Percentiles rank a stretch among this genome's conserved stretches.
Conservation (phyloP, 2,113 vertebrate genomes). For the Notarius lentiginosus region DNA sequence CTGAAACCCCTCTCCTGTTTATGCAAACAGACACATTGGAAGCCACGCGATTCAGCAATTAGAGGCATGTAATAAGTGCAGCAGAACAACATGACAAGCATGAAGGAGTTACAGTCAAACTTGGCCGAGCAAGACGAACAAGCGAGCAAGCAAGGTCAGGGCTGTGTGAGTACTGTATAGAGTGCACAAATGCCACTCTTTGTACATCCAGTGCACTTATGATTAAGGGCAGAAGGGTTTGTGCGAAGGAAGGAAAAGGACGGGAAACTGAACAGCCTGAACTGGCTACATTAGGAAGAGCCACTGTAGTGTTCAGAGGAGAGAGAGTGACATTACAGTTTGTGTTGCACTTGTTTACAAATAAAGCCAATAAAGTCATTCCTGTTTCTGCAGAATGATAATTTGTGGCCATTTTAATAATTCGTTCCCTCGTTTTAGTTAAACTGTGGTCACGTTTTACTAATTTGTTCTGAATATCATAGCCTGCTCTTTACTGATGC, state of each 20-base stretch:
- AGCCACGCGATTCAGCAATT: neutral
- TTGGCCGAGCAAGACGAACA: neutral
- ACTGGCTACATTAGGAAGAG: neutral
- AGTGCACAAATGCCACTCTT: neutral
- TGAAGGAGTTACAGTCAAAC: neutral
- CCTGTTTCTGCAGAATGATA: too few relatives aligned
- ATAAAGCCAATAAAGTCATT: neutral
- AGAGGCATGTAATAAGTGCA: neutral
- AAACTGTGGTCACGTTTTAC: too few relatives aligned
- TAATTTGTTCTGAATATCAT: too few relatives aligned
- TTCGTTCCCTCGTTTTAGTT: too few relatives aligned
- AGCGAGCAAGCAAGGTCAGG: neutral
- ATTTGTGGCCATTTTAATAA: too few relatives aligned
- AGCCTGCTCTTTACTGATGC: too few relatives aligned
- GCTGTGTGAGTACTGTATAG: neutral
- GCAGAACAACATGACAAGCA: neutral
- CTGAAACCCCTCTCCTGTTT: neutral
- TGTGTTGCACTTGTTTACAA: neutral
- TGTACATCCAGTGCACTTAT: too few relatives aligned
- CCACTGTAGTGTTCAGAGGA: too few relatives aligned
- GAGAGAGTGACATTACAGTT: too few relatives aligned
- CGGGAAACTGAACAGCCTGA: too few relatives aligned
- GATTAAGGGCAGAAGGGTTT: too few relatives aligned
- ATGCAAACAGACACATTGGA: neutral
- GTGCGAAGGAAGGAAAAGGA: too few relatives aligned